Conservation (phyloP, 2,113 vertebrate genomes). For the Eolophus roseicapilla region DNA sequence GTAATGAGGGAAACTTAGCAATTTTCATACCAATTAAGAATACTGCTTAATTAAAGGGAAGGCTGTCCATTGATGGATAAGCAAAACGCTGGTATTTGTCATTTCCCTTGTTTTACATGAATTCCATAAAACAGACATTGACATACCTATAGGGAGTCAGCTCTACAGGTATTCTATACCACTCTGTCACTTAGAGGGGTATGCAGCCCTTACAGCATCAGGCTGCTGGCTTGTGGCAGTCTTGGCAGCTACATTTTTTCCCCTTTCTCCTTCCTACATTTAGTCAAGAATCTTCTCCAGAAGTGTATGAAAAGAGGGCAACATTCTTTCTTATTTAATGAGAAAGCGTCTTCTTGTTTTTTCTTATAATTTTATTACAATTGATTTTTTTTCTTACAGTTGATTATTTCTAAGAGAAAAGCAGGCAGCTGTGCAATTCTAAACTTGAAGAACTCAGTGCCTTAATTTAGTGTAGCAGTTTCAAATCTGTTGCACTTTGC, state of each 20-base stretch:
- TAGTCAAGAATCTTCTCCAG: background rate
- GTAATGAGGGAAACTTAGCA: background rate
- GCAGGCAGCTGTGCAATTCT: background rate
- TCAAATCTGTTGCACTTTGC: background rate
- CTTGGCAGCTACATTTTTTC: background rate
- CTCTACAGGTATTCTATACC: background rate
- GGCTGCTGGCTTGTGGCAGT: background rate
- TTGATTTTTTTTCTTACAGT: background rate
- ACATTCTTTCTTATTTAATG: rapidly evolving
- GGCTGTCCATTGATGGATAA: background rate
- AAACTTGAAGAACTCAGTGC: background rate
- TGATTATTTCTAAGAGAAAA: background rate
- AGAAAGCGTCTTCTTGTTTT: background rate
- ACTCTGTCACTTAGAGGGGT: background rate
- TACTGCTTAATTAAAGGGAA: background rate
- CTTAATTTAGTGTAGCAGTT: background rate
- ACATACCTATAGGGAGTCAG: rapidly evolving
- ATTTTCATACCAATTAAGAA: background rate
- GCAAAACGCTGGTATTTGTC: background rate
- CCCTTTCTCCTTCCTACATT: background rate
- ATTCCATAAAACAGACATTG: rapidly evolving
- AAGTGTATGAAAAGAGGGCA: background rate
- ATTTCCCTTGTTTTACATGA: background rate
- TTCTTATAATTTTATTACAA: background rate
- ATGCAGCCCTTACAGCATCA: background rate